Evolutionary conservation across 2,888 invertebrate genomes (phyloP).

Genomic region (Eupithecia subfuscata): DNA sequence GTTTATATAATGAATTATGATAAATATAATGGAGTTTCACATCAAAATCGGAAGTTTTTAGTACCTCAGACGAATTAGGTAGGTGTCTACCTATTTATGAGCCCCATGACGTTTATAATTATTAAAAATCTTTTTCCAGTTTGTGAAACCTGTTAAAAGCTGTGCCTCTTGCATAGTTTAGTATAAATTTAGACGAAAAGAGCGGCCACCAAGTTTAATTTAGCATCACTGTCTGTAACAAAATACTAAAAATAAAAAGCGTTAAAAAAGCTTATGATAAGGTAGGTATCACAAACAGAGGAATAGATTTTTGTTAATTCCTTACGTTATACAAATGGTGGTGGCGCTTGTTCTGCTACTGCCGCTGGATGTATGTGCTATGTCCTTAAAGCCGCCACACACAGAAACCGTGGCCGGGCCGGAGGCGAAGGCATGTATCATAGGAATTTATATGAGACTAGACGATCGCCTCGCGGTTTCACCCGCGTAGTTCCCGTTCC

Average conservation of each 20-base stretch:
- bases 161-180: no score
- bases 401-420: no score
- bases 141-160: background rate
- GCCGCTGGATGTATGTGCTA: no score
- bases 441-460: no score
- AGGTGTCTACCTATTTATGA: background rate
- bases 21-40: background rate
- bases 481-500: no score
- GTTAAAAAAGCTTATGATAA: background rate
- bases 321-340: background rate
- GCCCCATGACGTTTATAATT: background rate
- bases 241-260: background rate
- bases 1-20: no score
- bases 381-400: no score
- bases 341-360: background rate
- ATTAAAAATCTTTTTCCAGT: background rate
- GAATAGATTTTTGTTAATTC: background rate
- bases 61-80: background rate
- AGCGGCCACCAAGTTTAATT: background rate
- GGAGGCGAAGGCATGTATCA: no score
- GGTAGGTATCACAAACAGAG: background rate
- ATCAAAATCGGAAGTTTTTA: no score
- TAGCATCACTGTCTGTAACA: no score
- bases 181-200: background rate
- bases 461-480: no score